Conservation (phyloP, 2,888 invertebrate species). For the Macrophya annulata region DNA sequence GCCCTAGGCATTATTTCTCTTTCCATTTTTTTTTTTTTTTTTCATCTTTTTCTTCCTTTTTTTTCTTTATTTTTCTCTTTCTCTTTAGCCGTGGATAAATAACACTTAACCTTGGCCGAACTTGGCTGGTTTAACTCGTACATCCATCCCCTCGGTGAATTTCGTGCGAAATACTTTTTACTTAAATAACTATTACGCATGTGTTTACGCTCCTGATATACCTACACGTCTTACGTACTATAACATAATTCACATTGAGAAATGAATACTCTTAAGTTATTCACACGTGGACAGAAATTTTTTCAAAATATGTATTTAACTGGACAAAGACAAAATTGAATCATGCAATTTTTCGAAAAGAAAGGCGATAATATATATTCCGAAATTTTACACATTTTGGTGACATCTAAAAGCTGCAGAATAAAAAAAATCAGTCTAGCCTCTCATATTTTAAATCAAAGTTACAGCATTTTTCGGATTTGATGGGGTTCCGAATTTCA, state of each 20-base stretch:
- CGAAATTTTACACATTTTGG: not conserved
- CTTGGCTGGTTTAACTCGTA: conserved; percentile 14
- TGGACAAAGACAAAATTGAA: not conserved
- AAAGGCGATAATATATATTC: no score
- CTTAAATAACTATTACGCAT: conserved; percentile 26
- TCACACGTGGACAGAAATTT: not conserved
- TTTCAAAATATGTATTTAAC: not conserved
- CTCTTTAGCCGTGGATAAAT: not conserved
- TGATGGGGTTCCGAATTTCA: not conserved
- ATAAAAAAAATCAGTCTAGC: not conserved
- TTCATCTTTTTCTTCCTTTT: not conserved
- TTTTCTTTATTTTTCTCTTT: not conserved
- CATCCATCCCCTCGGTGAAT: not conserved
- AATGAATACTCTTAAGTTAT: not conserved
- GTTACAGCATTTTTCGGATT: not conserved
- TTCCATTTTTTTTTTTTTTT: conserved; percentile 7
- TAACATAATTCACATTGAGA: not conserved
- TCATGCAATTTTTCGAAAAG: not conserved
- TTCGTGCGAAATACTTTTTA: conserved; percentile 2
- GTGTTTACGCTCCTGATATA: not conserved
- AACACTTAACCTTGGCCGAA: conserved; percentile 19
- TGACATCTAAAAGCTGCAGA: not conserved
- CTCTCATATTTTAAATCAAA: not conserved
- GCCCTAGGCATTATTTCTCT: conserved; percentile 9
- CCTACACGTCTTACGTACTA: not conserved